A percentile compares a stretch with the other conserved stretches of the same genome.
These are phyloP conservation scores for Athalia rosae DNA, from an alignment of 2,888 invertebrate species.

Conservation along the genomic window DNA sequence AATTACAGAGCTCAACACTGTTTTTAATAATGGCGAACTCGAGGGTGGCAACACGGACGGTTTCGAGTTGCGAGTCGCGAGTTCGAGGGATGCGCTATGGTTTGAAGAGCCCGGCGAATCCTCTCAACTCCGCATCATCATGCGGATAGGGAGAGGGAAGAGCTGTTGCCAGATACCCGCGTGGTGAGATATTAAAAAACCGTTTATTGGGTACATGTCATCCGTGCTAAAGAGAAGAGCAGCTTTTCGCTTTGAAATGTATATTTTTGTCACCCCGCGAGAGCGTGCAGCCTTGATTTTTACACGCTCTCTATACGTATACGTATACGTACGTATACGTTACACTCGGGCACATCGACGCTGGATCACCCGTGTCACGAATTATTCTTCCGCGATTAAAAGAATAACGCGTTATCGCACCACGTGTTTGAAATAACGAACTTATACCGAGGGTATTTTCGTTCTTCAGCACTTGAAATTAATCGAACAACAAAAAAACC, in stretches of 20 bases:
- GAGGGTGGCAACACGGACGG: slow-evolving; percentile 44
- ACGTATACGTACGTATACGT: too few species aligned
- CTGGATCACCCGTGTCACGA: too few species aligned
- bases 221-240: slow-evolving; percentile 17
- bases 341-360: too few species aligned
- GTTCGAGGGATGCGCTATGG: slow-evolving; percentile 2
- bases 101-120: slow-evolving; percentile 24
- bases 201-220: slow-evolving; percentile 35
- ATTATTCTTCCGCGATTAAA: too few species aligned
- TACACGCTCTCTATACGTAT: too few species aligned
- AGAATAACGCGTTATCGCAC: too few species aligned
- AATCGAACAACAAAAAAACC: background rate
- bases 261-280: too few species aligned
- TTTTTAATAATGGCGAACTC: slow-evolving; percentile 47
- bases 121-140: background rate
- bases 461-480: too few species aligned
- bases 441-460: too few species aligned
- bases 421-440: too few species aligned
- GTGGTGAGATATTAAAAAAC: slow-evolving; percentile 46
- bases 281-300: too few species aligned
- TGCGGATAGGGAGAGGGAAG: background rate
- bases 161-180: slow-evolving; percentile 20
- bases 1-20: slow-evolving; percentile 46
- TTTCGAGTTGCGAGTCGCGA: slow-evolving; percentile 38
- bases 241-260: too few species aligned